Evolutionary conservation across 2,797 vertebrate species (phyloP).

Genomic region (Hydrocynus forskahlii): DNA sequence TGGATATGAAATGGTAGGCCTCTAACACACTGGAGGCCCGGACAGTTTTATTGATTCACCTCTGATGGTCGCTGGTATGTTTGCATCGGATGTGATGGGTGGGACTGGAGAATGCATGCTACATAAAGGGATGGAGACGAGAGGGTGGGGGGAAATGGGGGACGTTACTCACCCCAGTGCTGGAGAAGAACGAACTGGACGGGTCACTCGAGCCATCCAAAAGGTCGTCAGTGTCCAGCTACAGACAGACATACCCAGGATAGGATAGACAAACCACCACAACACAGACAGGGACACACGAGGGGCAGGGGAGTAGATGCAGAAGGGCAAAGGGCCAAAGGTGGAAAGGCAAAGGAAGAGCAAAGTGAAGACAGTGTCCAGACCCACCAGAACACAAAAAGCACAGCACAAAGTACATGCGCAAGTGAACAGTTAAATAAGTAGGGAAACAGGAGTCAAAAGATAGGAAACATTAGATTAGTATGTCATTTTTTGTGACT

Average conservation of each 20-base stretch:
- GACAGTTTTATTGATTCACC: conserved; percentile 27
- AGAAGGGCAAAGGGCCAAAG: conserved; percentile 59
- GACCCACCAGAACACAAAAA: conserved; percentile 64
- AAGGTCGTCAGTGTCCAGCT: conserved; percentile 98
- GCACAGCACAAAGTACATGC: conserved; percentile 61
- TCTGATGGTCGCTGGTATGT: conserved; percentile 20
- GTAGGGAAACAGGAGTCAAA: conserved; percentile 58
- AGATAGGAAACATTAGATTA: conserved; percentile 68
- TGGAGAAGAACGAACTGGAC: conserved; percentile 94
- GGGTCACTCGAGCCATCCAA: conserved; percentile 94
- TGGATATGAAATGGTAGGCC: conserved; percentile 37
- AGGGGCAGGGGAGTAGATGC: conserved; percentile 44
- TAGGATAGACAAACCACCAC: conserved; percentile 76
- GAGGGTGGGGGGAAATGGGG: conserved; percentile 65
- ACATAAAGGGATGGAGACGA: conserved; percentile 67
- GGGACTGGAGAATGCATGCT: conserved; percentile 67
- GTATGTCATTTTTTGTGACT: conserved; percentile 64
- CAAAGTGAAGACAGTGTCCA: conserved; percentile 57
- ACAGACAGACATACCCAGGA: conserved; percentile 79
- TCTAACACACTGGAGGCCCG: conserved; percentile 13
- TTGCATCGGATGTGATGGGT: conserved; percentile 70
- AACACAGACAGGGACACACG: conserved; percentile 53
- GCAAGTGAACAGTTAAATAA: conserved; percentile 60
- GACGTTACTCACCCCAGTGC: conserved; percentile 88
- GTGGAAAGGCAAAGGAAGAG: conserved; percentile 70